Evolutionary conservation across 2,797 vertebrate species (phyloP).

Genomic region (Sebastiscus tertius): DNA sequence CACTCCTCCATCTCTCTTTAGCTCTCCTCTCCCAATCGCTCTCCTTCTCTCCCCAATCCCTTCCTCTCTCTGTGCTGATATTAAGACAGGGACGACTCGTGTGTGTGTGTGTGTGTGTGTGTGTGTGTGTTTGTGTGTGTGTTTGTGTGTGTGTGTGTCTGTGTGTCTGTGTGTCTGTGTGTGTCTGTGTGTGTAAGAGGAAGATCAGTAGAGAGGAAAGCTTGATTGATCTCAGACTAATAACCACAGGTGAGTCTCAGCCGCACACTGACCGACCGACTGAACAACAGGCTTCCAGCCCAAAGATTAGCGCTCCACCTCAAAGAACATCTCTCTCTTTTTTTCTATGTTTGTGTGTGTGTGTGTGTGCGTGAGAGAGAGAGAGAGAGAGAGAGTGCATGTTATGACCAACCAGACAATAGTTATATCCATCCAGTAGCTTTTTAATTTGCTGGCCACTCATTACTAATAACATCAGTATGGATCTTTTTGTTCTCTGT

Average conservation of each 20-base stretch:
- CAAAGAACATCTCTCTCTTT: neutral
- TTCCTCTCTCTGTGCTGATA: constrained; percentile 3
- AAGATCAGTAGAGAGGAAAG: constrained; percentile 50
- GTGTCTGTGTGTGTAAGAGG: neutral
- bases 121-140: neutral
- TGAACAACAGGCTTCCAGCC: constrained; percentile 25
- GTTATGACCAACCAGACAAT: constrained; percentile 47
- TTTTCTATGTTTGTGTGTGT: neutral
- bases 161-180: neutral
- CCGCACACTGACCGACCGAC: constrained; percentile 5
- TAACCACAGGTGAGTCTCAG: constrained; percentile 53
- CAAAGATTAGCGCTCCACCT: constrained; percentile 18
- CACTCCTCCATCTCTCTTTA: constrained; percentile 23
- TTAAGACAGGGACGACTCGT: neutral
- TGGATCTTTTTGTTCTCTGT: constrained; percentile 36
- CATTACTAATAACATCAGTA: constrained; percentile 66
- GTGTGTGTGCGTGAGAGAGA: neutral
- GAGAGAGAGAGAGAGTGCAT: neutral
- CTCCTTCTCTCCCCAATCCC: neutral
- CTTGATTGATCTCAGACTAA: constrained; percentile 73
- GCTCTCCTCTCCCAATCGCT: neutral
- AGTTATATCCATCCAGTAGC: constrained; percentile 53
- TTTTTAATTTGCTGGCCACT: constrained; percentile 63
- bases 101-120: constrained; percentile 22
- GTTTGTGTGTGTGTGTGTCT: constrained; percentile 15